These are phyloP conservation scores for Mystacornis crossleyi DNA, from an alignment of 2,113 vertebrate genomes.

Conservation along the genomic window DNA sequence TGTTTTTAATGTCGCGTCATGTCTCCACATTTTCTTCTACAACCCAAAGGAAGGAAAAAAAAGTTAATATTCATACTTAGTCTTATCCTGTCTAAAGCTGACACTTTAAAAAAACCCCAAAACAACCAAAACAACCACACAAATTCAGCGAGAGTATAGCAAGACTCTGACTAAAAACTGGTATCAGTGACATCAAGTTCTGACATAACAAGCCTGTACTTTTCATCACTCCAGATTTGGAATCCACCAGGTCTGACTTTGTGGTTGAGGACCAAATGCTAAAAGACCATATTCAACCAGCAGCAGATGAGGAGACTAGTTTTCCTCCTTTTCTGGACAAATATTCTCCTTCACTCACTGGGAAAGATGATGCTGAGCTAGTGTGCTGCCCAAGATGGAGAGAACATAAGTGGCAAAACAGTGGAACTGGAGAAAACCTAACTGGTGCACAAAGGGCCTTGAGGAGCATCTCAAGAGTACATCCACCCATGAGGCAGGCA, in stretches of 20 bases:
- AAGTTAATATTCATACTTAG: background rate
- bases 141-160: background rate
- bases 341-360: background rate
- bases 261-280: background rate
- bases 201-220: background rate
- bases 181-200: background rate
- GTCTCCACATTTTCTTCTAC: background rate
- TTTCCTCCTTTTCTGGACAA: background rate
- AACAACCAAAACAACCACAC: background rate
- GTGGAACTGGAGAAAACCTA: background rate
- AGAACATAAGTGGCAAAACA: background rate
- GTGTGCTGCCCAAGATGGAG: background rate
- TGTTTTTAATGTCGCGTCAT: background rate
- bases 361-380: background rate
- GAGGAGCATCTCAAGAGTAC: fast-evolving
- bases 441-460: background rate
- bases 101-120: background rate
- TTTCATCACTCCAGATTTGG: background rate
- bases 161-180: background rate
- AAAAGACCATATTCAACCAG: background rate
- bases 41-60: background rate
- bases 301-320: background rate
- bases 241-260: background rate
- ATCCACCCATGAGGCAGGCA: background rate
- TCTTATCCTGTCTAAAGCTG: background rate